Evolutionary conservation across 1,140 invertebrate genomes (phyloP), one percentile per base, ranked within the genome.

Genomic region (Portunus trituberculatus): DNA sequence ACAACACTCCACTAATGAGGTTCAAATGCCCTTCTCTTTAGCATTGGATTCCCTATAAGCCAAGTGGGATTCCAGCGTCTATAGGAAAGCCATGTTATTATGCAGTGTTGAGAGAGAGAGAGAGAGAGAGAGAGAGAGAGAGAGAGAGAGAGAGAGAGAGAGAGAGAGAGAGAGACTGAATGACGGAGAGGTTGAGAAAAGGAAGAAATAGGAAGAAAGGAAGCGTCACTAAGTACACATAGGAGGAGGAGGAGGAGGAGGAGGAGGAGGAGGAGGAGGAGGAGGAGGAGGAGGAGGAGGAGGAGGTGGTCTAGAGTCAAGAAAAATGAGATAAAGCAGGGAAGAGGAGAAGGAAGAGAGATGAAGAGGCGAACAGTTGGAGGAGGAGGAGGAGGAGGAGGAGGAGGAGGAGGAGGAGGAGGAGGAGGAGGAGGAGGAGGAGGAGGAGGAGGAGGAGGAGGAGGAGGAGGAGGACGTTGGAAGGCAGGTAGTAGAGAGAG

Each of bases 131-230:
- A 59, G 52, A 59, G 52, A 59, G 52, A 59, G 52, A 59, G 52
- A 59, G 52, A 59, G 52, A 86, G 83, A 39, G 83, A 86, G 32
- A 29, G 83, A 31, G 83, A 31, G 83, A 86, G 83, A 86, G 83
- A 86, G 76, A 83, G 76, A 86, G 83, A 86, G 83, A 86, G 83
- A 86, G 83, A 6, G 83, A 86, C 4, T 1, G 32, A 39, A 28
- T 7, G 28, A 12, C 10, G n/a, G 83, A 86, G 83, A 31, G 6
- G 83, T 7, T 7, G 83, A 39, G 32, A 25, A 29, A 31, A 29
- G 28, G 8, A 29, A 28, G 28, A 31, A 29, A 86, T 39, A 14
- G 28, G 83, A 31, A 10, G 52, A 20, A 20, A 28, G 16, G 4
- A 4, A 29, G 16, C 16, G 16, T 59, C 52, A 39, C 52, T 14